Base-by-base conservation (phyloP, 2,888 invertebrate genomes). In the Ophion obscuratus region DNA sequence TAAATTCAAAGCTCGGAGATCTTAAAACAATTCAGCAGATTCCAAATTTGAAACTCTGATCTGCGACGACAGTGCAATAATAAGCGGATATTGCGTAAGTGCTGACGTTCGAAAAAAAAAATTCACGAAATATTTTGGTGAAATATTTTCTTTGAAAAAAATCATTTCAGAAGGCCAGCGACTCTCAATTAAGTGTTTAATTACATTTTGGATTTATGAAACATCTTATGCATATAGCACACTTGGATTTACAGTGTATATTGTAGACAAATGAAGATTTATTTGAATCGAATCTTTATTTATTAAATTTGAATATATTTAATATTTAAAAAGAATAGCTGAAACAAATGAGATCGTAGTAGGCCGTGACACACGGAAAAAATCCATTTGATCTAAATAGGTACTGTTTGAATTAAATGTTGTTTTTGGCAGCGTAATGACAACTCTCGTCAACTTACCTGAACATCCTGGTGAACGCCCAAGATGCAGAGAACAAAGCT, bases 401-500 rank as follows among this genome's bases (percentile, higher is more conserved):
- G 24, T 24, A 1, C 24, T 24, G 2, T 24, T 24, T 24, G 24
- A 24, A 24, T 24, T 24, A 24, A 24, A 24, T 24, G 24, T 24
- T 24, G 24, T 24, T 24, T 24, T 24, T 24, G 24, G 24, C 24
- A 24, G 24, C 24, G 24, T 11, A 57, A 77, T 57, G 14, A 77
- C 59, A 68, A 44, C n/a, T 10, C 70, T 20, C 47, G 57, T 59
- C 11, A 61, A 89, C 89, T 89, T 85, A 94, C 94, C 94, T 97
- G 97, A 88, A 97, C 95, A 81, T 97, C 95, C 91, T 96, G 96
- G 93, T 97, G 96, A 84, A 96, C 95, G 81, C 97, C 97, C 95
- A 97, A 96, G 90, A 97, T 93, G 61, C 96, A 97, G n/a, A 97
- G 94, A 92, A 97, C 96, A 95, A 97, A 97, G 91, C 97, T 97